phyloP scores from a whole-genome alignment of 2,797 vertebrate species.

The Gymnocypris eckloni region DNA sequence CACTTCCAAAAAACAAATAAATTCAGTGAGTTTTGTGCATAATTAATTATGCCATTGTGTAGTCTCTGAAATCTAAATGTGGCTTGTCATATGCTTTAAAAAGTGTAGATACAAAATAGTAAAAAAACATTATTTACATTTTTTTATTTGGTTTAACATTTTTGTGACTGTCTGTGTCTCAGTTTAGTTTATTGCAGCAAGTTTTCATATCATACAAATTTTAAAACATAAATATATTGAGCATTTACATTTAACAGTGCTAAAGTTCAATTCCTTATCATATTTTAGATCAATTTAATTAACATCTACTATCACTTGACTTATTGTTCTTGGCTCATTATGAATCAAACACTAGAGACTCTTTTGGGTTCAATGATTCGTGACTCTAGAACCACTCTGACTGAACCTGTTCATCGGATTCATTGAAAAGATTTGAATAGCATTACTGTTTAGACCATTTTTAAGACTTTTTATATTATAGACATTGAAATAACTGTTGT shows the following conservation, averaged over 20 bases:
- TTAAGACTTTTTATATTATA: background rate
- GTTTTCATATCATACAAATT: background rate
- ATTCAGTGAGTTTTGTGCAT: background rate
- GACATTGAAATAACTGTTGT: background rate
- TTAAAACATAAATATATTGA: background rate
- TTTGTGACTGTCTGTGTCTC: background rate
- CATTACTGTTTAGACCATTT: background rate
- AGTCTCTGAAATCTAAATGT: background rate
- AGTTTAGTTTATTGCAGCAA: background rate
- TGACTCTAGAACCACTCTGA: background rate
- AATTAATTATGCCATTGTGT: background rate
- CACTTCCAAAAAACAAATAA: background rate
- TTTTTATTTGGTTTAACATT: background rate
- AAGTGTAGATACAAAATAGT: background rate
- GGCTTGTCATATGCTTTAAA: background rate
- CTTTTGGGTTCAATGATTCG: background rate
- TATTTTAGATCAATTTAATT: background rate
- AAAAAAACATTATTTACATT: no score
- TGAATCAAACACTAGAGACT: background rate
- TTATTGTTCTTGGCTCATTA: background rate
- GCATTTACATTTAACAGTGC: background rate
- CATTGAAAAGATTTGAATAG: background rate
- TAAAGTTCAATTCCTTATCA: background rate
- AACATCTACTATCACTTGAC: background rate
- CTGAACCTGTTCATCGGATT: background rate